phyloP scores from a whole-genome alignment of 2,888 invertebrate genomes.

The Empis stercorea region DNA sequence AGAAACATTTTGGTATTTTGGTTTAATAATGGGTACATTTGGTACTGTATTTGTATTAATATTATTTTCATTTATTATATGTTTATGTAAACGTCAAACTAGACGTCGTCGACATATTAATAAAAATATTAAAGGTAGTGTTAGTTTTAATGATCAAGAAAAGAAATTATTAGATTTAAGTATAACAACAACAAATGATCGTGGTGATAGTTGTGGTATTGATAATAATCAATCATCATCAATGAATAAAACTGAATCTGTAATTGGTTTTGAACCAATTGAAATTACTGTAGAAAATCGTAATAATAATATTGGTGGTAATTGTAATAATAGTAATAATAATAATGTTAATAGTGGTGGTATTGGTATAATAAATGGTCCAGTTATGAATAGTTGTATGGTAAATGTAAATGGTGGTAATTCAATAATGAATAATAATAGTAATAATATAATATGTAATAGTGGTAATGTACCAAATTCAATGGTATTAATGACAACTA shows the following conservation, averaged over 20 bases:
- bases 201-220: slow-evolving; percentile 48
- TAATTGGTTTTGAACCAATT: slow-evolving; percentile 46
- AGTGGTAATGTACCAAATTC: slow-evolving; percentile 19
- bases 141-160: slow-evolving; percentile 78
- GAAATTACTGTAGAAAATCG: slow-evolving; percentile 47
- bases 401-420: background rate
- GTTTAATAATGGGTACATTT: slow-evolving; percentile 58
- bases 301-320: slow-evolving; percentile 17
- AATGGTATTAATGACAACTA: background rate
- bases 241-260: slow-evolving; percentile 36
- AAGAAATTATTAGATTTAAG: slow-evolving; percentile 74
- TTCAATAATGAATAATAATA: slow-evolving; percentile 7
- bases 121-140: slow-evolving; percentile 62
- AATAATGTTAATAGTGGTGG: slow-evolving; percentile 9
- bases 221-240: slow-evolving; percentile 46
- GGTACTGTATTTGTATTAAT: slow-evolving; percentile 49
- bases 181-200: slow-evolving; percentile 53
- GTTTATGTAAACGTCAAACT: slow-evolving; percentile 39
- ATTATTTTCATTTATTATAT: slow-evolving; percentile 47
- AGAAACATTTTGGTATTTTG: slow-evolving; percentile 64
- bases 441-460: slow-evolving; percentile 10
- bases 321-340: slow-evolving; percentile 17
- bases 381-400: background rate
- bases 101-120: slow-evolving; percentile 42
- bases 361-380: slow-evolving; percentile 13